Base-by-base conservation (phyloP, 2,888 invertebrate genomes). In the Diachrysia chrysitis region DNA sequence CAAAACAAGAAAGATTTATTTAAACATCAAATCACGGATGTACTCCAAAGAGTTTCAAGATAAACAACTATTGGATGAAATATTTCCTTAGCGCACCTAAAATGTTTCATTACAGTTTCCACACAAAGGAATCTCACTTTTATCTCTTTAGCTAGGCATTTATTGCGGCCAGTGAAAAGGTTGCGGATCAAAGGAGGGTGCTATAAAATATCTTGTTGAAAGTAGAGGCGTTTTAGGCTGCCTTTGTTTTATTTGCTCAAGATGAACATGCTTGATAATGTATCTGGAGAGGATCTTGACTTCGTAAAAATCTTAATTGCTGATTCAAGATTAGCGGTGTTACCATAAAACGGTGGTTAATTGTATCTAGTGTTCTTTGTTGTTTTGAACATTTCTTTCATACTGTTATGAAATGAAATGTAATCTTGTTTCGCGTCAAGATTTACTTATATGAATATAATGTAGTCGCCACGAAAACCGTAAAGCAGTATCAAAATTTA, bases 161-260 rank as follows among this genome's bases (percentile, higher is more conserved):
- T 93, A 93, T 93, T 92, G 92, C 90, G 91, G 91, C 87, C 90
- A 90, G 89, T 86, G n/a, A 63, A 88, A 91, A 90, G 89, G 89
- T 90, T 80, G 77, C 76, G 82, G 89, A 91, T 92, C 91, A 91
- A 92, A 91, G 88, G 83, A 83, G 58, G 51, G 23, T 71, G 66
- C 63, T 82, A 85, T 85, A 86, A 87, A 85, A 85, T 87, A 87
- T 87, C 85, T 88, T 80, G 84, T 87, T 85, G 83, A 83, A 84
- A 86, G 74, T 78, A 79, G 63, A 66, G 69, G 69, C 75, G 79
- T 78, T 81, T 77, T 74, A 76, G 63, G 69, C 73, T 76, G 54
- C 62, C 72, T 76, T 51, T 82, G 79, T 83, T 85, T 81, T 79
- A 72, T 81, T 79, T 73, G 69, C 48, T 51, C 23, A 48, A 62